Base-by-base conservation (phyloP, 2,888 invertebrate genomes). In the Gisinianus flammeolus region DNA sequence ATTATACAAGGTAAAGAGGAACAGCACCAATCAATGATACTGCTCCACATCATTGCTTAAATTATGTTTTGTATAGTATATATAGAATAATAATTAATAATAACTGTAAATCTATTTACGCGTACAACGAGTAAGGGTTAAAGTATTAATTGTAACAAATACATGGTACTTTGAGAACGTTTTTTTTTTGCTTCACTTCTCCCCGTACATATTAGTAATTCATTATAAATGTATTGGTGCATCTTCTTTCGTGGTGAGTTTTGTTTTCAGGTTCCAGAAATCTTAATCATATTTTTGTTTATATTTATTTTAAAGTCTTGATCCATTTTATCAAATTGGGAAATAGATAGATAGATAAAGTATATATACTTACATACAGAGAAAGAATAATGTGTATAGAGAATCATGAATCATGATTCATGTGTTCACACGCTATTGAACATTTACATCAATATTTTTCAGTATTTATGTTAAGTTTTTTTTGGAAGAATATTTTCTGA, bases 21-120 rank as follows among this genome's bases (percentile, higher is more conserved):
- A 31, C 68, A 68, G 68, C 68, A 68, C 68, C 68, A 68, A 35
- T 68, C 68, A 22, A 35, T 35, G 68, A 68, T 68, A 35, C 31
- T 35, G 19, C 31, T 22, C 3, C 22, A 2, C 5, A 33, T 22
- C 35, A 28, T 67, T 31, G n/a, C 31, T 44, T 16, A 44, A 44
- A 44, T 10, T 4, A n/a, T 3, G 54, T 4, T 33, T 31, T 35
- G 35, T 22, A 24, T 31, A 35, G 33, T n/a, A 31, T 68, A 68
- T 31, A 68, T 31, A 33, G 19, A n/a, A 54, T 19, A 54, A 44
- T 44, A 6, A 44, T 44, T 10, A 16, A 10, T 10, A 44, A 16
- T 16, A 10, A 10, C 16, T 44, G 6, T 44, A 10, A 16, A 10
- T 10, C 8, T 44, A 44, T 16, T 6, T 10, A 16, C 44, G 16